phyloP scores from a whole-genome alignment of 2,888 invertebrate species.

The Gymnocheta viridis region DNA sequence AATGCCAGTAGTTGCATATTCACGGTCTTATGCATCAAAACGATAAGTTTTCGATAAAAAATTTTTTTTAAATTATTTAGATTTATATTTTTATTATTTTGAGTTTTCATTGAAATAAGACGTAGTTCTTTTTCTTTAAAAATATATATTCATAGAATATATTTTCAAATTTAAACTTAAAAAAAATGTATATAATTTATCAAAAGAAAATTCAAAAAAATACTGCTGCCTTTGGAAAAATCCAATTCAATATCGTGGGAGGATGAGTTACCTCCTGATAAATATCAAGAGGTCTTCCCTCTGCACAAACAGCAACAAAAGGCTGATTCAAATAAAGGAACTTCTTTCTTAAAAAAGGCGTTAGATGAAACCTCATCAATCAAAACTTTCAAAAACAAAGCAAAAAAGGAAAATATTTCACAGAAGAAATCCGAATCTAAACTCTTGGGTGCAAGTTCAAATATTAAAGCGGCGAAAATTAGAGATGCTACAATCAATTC shows the following conservation, averaged over 20 bases:
- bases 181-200: background rate
- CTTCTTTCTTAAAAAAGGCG: background rate
- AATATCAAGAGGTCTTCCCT: background rate
- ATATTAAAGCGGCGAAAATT: too few species aligned
- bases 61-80: too few species aligned
- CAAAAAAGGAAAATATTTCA: background rate
- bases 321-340: background rate
- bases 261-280: background rate
- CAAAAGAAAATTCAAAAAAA: too few species aligned
- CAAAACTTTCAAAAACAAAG: background rate
- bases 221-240: too few species aligned
- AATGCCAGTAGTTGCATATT: too few species aligned
- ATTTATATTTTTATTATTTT: too few species aligned
- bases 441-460: too few species aligned
- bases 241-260: too few species aligned
- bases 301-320: background rate
- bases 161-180: background rate
- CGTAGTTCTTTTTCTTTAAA: background rate
- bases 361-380: background rate
- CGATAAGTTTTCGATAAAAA: too few species aligned
- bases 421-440: background rate
- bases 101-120: background rate
- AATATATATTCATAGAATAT: background rate
- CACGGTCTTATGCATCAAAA: too few species aligned
- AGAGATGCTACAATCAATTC: too few species aligned